Percentiles rank a stretch among this genome's conserved stretches.
phyloP scores from a whole-genome alignment of 2,888 invertebrate species.

The Pilophorus perplexus region DNA sequence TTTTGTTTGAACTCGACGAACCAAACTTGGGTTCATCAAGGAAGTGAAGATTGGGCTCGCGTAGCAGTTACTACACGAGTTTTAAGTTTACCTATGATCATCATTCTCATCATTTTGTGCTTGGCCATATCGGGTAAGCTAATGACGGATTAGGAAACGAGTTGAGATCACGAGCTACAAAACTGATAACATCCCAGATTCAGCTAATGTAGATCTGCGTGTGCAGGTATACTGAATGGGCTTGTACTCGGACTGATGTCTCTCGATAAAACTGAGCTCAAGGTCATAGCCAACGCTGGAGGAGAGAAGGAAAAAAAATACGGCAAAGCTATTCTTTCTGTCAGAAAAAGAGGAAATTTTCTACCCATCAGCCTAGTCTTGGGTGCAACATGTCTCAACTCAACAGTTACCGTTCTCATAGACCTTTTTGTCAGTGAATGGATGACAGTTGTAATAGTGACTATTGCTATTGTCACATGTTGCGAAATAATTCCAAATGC shows the following conservation, averaged over 20 bases:
- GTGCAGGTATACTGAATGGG: conserved; percentile 42
- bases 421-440: conserved; percentile 43
- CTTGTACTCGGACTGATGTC: conserved; percentile 43
- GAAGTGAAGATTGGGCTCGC: conserved; percentile 32
- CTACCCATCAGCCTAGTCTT: conserved; percentile 45
- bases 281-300: conserved; percentile 44
- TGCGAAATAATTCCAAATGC: conserved; percentile 47
- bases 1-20: conserved; percentile 35
- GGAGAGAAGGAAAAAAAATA: conserved; percentile 45
- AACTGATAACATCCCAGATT: too few relatives aligned
- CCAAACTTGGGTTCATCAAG: conserved; percentile 39
- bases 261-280: conserved; percentile 40
- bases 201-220: too few relatives aligned
- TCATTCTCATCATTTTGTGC: conserved; percentile 37
- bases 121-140: conserved; percentile 30
- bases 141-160: not conserved
- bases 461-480: conserved; percentile 44
- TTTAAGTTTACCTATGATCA: conserved; percentile 39
- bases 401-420: conserved; percentile 44
- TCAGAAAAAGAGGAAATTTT: conserved; percentile 45
- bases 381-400: conserved; percentile 45
- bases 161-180: too few relatives aligned
- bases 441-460: conserved; percentile 43
- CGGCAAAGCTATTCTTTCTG: conserved; percentile 43
- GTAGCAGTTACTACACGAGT: conserved; percentile 29